These are phyloP conservation scores for Andricus curvator DNA, from an alignment of 2,888 invertebrate genomes.

Conservation along the genomic window DNA sequence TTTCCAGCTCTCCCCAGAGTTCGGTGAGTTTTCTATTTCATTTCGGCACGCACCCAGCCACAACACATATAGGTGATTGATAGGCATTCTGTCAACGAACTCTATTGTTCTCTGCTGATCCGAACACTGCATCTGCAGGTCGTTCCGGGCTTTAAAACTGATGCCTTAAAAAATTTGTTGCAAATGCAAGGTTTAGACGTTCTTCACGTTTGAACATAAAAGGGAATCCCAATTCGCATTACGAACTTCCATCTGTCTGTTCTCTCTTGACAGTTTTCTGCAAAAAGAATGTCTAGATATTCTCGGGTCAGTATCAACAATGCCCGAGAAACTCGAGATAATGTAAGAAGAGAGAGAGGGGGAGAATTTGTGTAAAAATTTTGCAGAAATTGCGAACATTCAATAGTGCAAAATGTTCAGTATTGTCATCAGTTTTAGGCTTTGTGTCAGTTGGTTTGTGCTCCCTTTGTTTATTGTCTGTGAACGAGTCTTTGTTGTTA, in stretches of 20 bases:
- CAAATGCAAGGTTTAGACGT: slow-evolving; percentile 60
- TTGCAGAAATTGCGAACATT: not conserved
- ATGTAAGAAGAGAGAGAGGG: not conserved
- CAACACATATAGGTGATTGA: slow-evolving; percentile 2
- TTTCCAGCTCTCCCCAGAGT: slow-evolving; percentile 83
- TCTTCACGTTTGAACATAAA: slow-evolving; percentile 61
- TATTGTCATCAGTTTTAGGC: not conserved
- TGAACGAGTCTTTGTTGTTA: not conserved
- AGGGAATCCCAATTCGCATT: slow-evolving; percentile 52
- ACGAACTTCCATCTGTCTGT: not conserved
- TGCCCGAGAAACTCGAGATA: not conserved
- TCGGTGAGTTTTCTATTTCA: slow-evolving; percentile 78
- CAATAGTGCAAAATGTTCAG: not conserved
- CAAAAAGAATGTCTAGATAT: not conserved
- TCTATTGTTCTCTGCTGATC: not conserved
- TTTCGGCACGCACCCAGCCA: slow-evolving; percentile 19
- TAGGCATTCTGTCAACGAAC: slow-evolving; percentile 33
- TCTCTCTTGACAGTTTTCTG: not conserved
- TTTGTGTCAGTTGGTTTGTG: not conserved
- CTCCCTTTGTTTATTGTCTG: not conserved
- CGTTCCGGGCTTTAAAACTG: not conserved
- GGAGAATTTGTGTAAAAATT: not conserved
- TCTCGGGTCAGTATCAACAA: not conserved
- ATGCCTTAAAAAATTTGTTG: not conserved
- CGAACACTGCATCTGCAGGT: not conserved